phyloP scores from a whole-genome alignment of 2,113 vertebrate genomes.

The Pelodiscus sinensis region DNA sequence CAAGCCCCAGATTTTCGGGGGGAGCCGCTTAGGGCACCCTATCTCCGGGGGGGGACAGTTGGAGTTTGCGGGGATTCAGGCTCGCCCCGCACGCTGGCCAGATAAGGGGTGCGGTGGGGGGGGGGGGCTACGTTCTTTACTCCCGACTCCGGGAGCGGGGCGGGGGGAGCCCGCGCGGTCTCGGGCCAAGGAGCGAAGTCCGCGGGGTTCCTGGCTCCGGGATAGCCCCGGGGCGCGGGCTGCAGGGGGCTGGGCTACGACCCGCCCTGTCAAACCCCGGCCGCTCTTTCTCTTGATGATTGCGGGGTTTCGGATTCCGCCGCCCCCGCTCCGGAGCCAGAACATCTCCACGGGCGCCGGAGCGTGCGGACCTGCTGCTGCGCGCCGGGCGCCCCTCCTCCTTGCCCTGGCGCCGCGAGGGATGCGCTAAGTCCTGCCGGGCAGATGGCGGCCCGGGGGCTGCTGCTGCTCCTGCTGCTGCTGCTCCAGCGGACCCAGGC shows the following conservation, averaged over 20 bases:
- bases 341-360: not conserved
- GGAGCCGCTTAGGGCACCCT: slow-evolving; percentile 6
- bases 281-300: slow-evolving; percentile 14
- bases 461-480: slow-evolving; percentile 61
- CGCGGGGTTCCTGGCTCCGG: too few relatives aligned
- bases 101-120: too few relatives aligned
- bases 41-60: not conserved
- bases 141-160: too few relatives aligned
- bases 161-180: too few relatives aligned
- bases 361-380: too few relatives aligned
- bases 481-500: slow-evolving; percentile 53
- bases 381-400: too few relatives aligned
- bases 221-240: not conserved
- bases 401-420: fast-evolving
- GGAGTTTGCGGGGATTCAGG: not conserved
- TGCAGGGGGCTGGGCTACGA: not conserved
- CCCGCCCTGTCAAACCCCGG: not conserved
- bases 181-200: too few relatives aligned
- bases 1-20: too few relatives aligned
- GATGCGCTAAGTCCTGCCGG: not conserved
- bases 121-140: too few relatives aligned
- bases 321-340: not conserved
- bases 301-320: slow-evolving; percentile 12
- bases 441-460: slow-evolving; percentile 55
- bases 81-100: too few relatives aligned